Percentiles rank a stretch among this genome's conserved stretches.
Evolutionary conservation across 2,888 invertebrate species (phyloP).

Genomic region (Ophraella communa): DNA sequence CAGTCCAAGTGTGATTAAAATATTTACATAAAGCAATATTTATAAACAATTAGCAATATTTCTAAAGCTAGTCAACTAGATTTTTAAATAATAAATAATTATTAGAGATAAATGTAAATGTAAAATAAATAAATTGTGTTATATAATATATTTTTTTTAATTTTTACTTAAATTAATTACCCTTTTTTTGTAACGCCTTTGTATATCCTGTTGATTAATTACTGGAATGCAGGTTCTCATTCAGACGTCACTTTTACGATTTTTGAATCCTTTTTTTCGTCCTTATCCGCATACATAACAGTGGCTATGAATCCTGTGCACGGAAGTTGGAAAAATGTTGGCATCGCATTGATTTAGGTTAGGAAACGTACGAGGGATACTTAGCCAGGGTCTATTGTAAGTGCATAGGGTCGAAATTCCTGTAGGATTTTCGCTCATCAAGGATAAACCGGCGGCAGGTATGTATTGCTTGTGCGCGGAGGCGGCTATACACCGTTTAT

Average conservation of each 20-base stretch:
- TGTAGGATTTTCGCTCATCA: constrained; percentile 7
- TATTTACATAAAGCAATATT: constrained; percentile 1
- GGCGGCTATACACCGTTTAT: constrained; percentile 6
- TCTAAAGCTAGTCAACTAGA: neutral
- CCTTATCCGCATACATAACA: too few relatives aligned
- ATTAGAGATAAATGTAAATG: too few relatives aligned
- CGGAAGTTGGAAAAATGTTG: too few relatives aligned
- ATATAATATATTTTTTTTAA: neutral
- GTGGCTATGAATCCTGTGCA: too few relatives aligned
- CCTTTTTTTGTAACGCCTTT: too few relatives aligned
- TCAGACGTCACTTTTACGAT: too few relatives aligned
- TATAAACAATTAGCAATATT: constrained; percentile 1
- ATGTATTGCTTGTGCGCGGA: constrained; percentile 58
- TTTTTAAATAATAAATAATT: neutral
- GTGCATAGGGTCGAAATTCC: constrained; percentile 28
- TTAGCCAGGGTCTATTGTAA: neutral
- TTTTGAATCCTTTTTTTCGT: too few relatives aligned
- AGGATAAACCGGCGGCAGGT: constrained; percentile 44
- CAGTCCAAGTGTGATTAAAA: neutral
- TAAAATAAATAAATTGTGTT: constrained; percentile 12
- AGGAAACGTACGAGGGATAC: too few relatives aligned
- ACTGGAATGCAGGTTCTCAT: too few relatives aligned
- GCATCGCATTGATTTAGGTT: too few relatives aligned
- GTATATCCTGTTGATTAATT: too few relatives aligned
- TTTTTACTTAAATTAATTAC: neutral